Evolutionary conservation across 2,888 invertebrate genomes (phyloP), one percentile per base, ranked within the genome.

Genomic region (Nomada fabriciana): DNA sequence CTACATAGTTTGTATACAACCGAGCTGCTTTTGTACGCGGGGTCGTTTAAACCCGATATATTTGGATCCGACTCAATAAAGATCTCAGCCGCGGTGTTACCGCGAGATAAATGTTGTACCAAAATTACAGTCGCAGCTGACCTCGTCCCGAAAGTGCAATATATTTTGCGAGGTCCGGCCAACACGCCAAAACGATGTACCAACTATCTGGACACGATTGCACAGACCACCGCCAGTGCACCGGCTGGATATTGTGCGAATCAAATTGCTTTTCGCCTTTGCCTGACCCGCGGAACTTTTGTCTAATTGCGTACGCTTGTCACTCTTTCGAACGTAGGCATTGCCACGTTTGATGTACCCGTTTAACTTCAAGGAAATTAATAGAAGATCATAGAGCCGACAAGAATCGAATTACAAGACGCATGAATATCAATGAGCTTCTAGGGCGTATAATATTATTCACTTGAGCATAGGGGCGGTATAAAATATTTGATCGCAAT

Each of bases 91-190:
- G 60, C 78, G 88, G 86, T 70, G 85, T 80, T 88, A 80, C 77
- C 83, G 77, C 78, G 88, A 88, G 88, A 88, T 88, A 88, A 88
- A 88, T 88, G 88, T 86, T 86, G 87, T 80, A 85, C 70, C 82
- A 82, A 86, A 86, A 90, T 90, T 90, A 89, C 89, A 90, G 87
- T 90, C 87, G 90, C 89, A 88, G 90, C 90, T 84, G 90, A 89
- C 83, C 86, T 86, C 87, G 86, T 89, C 90, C 90, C 89, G 87
- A 89, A 90, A 90, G 90, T 90, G 86, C 90, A 86, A 90, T 89
- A 90, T 85, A 90, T 90, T 90, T 90, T 65, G 70, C 59, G 65
- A 70, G 78, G 63, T 76, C 70, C 68, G 55, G 82, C 86, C 73
- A 83, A 86, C 88, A 86, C 80, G 86, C 78, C 85, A 71, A 87